phyloP scores from a whole-genome alignment of 1,140 invertebrate genomes.

The Pseudoatta argentina region DNA sequence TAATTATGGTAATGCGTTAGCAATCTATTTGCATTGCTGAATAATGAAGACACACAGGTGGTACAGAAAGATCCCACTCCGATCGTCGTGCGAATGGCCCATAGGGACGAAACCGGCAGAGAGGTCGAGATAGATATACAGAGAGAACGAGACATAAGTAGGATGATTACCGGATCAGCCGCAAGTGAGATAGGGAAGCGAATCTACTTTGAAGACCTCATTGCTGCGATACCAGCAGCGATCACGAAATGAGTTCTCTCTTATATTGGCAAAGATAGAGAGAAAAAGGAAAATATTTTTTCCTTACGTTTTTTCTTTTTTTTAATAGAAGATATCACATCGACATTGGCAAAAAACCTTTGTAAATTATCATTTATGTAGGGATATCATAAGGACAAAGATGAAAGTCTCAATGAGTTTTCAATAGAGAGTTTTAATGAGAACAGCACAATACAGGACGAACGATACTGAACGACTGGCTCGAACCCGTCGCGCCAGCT shows the following conservation, averaged over 20 bases:
- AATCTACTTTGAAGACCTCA: constrained; percentile 57
- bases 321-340: not conserved
- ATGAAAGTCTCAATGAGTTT: too few species aligned
- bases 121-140: constrained; percentile 1
- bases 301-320: not conserved
- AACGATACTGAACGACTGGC: too few species aligned
- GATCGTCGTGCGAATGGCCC: constrained; percentile 77
- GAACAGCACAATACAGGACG: too few species aligned
- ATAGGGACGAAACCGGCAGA: constrained; percentile 66
- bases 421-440: too few species aligned
- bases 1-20: constrained; percentile 84
- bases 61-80: constrained; percentile 80
- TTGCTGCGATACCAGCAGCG: constrained; percentile 9
- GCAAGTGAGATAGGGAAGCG: constrained; percentile 33
- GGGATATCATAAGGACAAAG: too few species aligned
- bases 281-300: too few species aligned
- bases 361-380: not conserved
- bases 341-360: not conserved
- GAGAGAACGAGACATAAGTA: constrained; percentile 56
- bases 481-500: too few species aligned
- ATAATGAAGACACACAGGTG: constrained; percentile 83
- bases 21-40: constrained; percentile 83
- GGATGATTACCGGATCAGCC: constrained; percentile 55
- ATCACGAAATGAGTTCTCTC: constrained; percentile 47
- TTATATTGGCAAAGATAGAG: not conserved